A percentile compares a stretch with the other conserved stretches of the same genome.
phyloP scores from a whole-genome alignment of 2,797 vertebrate genomes.

The Psittacula derbiana region DNA sequence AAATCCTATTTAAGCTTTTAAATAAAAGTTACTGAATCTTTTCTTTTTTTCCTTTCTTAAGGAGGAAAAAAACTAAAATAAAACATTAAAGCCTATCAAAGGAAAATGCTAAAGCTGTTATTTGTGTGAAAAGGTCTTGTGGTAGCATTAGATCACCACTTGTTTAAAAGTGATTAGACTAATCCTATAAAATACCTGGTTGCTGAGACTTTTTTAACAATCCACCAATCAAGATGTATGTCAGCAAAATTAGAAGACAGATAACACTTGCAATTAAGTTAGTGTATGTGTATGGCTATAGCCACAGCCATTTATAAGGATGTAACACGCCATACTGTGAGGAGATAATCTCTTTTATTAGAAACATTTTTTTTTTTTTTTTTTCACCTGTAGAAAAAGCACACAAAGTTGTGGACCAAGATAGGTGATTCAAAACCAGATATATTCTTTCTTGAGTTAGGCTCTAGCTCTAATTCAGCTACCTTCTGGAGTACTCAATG shows the following conservation, averaged over 20 bases:
- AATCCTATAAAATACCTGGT: background rate
- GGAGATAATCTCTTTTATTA: background rate
- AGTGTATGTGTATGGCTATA: background rate
- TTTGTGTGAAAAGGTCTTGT: background rate
- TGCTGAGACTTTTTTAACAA: background rate
- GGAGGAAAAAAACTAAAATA: background rate
- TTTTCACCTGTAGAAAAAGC: background rate
- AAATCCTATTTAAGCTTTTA: background rate
- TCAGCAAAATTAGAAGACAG: background rate
- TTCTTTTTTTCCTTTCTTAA: background rate
- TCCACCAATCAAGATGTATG: background rate
- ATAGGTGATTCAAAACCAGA: accelerated
- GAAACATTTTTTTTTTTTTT: background rate
- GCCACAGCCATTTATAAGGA: background rate
- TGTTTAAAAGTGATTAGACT: background rate
- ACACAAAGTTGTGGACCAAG: background rate
- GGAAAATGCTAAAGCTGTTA: background rate
- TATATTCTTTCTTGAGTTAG: background rate
- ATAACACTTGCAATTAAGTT: background rate
- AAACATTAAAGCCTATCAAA: background rate
- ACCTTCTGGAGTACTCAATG: background rate
- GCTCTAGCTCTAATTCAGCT: background rate
- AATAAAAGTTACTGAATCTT: background rate
- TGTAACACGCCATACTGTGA: background rate
- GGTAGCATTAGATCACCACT: background rate